A percentile compares a stretch with the other conserved stretches of the same genome.
These are phyloP conservation scores for Jaculus jaculus DNA, from an alignment of 2,113 vertebrate species.

Conservation along the genomic window DNA sequence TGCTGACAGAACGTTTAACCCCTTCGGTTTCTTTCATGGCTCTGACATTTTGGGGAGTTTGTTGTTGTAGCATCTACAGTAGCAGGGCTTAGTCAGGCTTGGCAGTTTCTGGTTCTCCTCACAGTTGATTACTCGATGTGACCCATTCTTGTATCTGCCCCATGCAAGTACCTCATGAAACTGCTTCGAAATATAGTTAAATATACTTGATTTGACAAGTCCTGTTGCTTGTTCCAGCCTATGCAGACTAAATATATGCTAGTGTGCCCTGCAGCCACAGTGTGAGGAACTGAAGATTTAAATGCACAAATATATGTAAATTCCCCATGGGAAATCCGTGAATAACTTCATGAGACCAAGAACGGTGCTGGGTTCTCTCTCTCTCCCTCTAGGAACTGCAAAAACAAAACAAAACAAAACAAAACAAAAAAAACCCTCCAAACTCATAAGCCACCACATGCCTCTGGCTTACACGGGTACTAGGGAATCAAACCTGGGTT, in stretches of 20 bases:
- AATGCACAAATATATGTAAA: background rate
- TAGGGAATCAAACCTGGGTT: no score
- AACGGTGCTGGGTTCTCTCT: no score
- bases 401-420: no score
- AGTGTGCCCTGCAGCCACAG: no score
- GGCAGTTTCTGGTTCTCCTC: background rate
- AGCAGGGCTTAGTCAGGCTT: background rate
- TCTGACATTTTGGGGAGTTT: background rate
- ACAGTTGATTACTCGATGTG: no score
- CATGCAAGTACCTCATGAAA: background rate
- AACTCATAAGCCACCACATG: no score
- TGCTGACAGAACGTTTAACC: background rate
- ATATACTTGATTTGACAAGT: background rate
- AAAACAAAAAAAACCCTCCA: no score
- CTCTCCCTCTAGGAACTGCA: no score
- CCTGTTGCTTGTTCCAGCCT: background rate
- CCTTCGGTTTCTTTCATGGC: background rate
- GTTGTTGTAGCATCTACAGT: background rate
- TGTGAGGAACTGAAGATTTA: background rate
- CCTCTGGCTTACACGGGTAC: no score
- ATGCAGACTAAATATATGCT: no score
- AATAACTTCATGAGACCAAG: no score
- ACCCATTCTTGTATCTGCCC: background rate
- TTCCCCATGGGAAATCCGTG: background rate
- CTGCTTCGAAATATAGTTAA: background rate